Evolutionary conservation across 2,888 invertebrate species (phyloP), one percentile per base, ranked within the genome.

Genomic region (Biston stratarius): DNA sequence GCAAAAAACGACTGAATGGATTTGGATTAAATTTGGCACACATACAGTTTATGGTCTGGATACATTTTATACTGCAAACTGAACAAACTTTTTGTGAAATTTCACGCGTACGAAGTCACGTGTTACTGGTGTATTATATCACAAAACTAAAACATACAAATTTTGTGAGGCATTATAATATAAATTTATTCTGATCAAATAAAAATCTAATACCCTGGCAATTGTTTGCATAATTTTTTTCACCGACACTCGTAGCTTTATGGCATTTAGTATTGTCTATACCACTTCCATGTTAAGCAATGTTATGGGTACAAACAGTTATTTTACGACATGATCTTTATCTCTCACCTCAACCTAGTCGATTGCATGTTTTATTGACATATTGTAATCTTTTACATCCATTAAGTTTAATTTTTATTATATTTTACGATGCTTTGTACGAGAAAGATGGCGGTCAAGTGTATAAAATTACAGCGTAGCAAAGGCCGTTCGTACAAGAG

Each of bases 361-460:
- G 67, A 67, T 67, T 67, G 61, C 58, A 42, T 67, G 58, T 67
- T 67, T 67, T 67, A 67, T 67, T 62, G 67, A 59, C 53, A 62
- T 36, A 67, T 48, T 58, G 67, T 67, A 67, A 67, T 67, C 58
- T 61, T 57, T 67, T 62, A 62, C 62, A 58, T 67, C 62, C 62
- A 67, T 67, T 67, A 67, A 9, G n/a, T 58, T 67, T 61, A 42
- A 58, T 61, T 58, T 61, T 67, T 62, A 53, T 63, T 62, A 14
- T 59, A 36, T 53, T 67, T 67, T 67, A 63, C 24, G 56, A 59
- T 44, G 51, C 49, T 60, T 64, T 62, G 53, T 53, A 45, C 44
- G 47, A 57, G 40, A 63, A 49, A 59, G 58, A 63, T 58, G 14
- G 40, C 59, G 53, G 42, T 58, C 53, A 60, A 44, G 51, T 56